phyloP scores from a whole-genome alignment of 2,797 vertebrate species.

The Sebastes wilsoni region DNA sequence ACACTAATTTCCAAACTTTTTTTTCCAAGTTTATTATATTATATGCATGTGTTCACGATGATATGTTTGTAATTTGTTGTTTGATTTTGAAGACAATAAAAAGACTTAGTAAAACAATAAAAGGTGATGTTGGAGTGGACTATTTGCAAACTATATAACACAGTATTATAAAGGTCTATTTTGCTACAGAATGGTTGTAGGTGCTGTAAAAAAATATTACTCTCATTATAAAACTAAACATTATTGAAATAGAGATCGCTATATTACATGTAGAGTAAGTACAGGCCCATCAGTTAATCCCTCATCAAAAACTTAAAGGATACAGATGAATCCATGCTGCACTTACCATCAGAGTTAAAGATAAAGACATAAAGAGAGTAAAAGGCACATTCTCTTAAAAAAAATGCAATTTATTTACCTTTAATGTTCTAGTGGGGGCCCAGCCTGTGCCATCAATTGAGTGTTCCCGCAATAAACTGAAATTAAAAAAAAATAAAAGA shows the following conservation, averaged over 20 bases:
- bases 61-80: neutral
- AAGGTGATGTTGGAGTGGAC: neutral
- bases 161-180: neutral
- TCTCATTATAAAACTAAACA: neutral
- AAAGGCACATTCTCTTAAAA: neutral
- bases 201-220: neutral
- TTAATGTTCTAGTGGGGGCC: constrained; percentile 97
- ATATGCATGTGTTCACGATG: neutral
- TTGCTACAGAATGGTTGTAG: neutral
- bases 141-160: neutral
- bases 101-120: neutral
- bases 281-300: neutral
- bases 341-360: neutral
- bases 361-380: neutral
- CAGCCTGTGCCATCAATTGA: constrained; percentile 99
- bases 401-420: constrained; percentile 81
- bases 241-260: neutral
- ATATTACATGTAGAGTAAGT: neutral
- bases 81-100: neutral
- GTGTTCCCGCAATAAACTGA: constrained; percentile 95
- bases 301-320: neutral
- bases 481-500: neutral
- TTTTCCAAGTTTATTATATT: too few species aligned
- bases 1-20: too few species aligned
- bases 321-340: neutral